phyloP scores from a whole-genome alignment of 2,888 invertebrate species.

The Hyalella azteca region DNA sequence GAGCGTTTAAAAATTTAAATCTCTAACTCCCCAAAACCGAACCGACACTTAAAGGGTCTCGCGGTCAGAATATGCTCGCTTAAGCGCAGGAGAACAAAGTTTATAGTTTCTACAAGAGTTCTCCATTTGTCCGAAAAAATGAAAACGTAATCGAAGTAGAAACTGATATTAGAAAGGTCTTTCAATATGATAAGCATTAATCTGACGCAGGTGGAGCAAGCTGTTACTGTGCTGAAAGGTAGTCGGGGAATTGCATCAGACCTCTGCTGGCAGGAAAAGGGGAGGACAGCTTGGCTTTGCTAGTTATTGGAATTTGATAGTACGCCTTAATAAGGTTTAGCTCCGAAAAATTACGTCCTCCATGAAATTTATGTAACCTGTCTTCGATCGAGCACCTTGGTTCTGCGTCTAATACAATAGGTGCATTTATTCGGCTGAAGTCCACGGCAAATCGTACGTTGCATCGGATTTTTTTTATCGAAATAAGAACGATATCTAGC shows the following conservation, averaged over 20 bases:
- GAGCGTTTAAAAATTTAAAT: background rate
- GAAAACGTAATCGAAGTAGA: slow-evolving; percentile 41
- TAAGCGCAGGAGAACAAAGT: background rate
- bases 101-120: background rate
- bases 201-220: slow-evolving; percentile 11
- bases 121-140: background rate
- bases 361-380: slow-evolving; percentile 19
- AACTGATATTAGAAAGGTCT: background rate
- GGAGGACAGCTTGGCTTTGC: background rate
- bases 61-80: slow-evolving; percentile 17
- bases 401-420: slow-evolving; percentile 35
- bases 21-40: slow-evolving; percentile 15
- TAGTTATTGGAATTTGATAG: background rate
- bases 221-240: slow-evolving; percentile 40
- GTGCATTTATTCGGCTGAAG: background rate
- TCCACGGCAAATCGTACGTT: too few species aligned
- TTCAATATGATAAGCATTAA: slow-evolving; percentile 39
- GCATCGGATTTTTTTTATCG: background rate
- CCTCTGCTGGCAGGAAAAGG: slow-evolving; percentile 36
- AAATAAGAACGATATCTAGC: too few species aligned
- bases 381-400: slow-evolving; percentile 30
- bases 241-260: slow-evolving; percentile 37
- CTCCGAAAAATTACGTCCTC: slow-evolving; percentile 37
- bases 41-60: slow-evolving; percentile 26
- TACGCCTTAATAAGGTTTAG: slow-evolving; percentile 35